Percentiles rank a stretch among this genome's conserved stretches.
Evolutionary conservation across 2,113 vertebrate species (phyloP).

Genomic region (Sander lucioperca): DNA sequence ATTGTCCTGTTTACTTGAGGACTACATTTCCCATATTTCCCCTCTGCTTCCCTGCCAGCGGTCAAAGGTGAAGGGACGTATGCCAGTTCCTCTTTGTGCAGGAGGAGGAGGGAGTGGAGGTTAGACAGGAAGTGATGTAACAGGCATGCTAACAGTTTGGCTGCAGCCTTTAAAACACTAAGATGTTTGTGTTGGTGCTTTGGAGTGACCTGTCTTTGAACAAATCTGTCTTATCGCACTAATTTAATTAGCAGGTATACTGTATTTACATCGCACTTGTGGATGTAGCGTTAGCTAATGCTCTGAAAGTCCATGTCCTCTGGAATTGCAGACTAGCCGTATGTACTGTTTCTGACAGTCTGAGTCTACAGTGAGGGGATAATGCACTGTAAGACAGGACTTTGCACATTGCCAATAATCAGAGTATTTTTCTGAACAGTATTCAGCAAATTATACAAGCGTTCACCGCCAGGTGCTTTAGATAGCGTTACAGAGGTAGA

Average conservation of each 20-base stretch:
- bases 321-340: too few relatives aligned
- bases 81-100: slow-evolving; percentile 86
- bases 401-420: too few relatives aligned
- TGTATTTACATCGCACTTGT: neutral
- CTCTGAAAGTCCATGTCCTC: neutral
- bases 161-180: slow-evolving; percentile 38
- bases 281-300: neutral
- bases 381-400: too few relatives aligned
- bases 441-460: too few relatives aligned
- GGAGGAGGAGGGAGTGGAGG: slow-evolving; percentile 89
- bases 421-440: neutral
- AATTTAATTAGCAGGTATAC: neutral
- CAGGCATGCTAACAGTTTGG: slow-evolving; percentile 50
- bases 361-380: too few relatives aligned
- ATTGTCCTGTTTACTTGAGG: neutral
- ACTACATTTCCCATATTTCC: slow-evolving; percentile 58
- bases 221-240: neutral
- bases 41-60: slow-evolving; percentile 87
- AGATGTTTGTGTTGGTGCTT: slow-evolving; percentile 2
- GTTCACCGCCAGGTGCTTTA: too few relatives aligned
- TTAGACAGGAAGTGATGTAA: slow-evolving; percentile 84
- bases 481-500: too few relatives aligned
- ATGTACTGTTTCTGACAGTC: too few relatives aligned
- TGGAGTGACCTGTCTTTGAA: neutral
- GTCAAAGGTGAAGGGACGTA: slow-evolving; percentile 87